Evolutionary conservation across 2,797 vertebrate species (phyloP).

Genomic region (Esox lucius): DNA sequence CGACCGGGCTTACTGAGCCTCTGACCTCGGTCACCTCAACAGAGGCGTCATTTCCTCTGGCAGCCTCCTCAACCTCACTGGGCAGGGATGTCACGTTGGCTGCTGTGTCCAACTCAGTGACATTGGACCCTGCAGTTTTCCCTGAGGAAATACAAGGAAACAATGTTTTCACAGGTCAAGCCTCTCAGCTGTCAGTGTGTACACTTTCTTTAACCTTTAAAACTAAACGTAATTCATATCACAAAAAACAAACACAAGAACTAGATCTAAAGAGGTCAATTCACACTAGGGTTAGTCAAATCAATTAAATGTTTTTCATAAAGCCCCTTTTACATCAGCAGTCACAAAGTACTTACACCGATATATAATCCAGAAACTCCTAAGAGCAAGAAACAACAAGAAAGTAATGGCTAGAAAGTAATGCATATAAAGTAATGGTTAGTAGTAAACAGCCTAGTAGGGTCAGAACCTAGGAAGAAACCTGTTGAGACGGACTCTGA

Average conservation of each 20-base stretch:
- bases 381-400: too few relatives aligned
- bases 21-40: slow-evolving; percentile 38
- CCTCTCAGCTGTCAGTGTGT: neutral
- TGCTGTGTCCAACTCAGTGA: slow-evolving; percentile 48
- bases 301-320: too few relatives aligned
- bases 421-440: too few relatives aligned
- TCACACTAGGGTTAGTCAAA: too few relatives aligned
- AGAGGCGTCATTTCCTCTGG: slow-evolving; percentile 49
- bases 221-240: neutral
- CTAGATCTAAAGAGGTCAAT: neutral
- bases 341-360: too few relatives aligned
- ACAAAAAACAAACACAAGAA: neutral
- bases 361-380: too few relatives aligned
- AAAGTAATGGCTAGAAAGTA: too few relatives aligned
- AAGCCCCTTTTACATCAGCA: too few relatives aligned
- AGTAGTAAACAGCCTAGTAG: too few relatives aligned
- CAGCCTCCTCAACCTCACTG: slow-evolving; percentile 48
- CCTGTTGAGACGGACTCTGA: too few relatives aligned
- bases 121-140: slow-evolving; percentile 51
- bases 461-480: too few relatives aligned
- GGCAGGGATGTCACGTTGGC: slow-evolving; percentile 62
- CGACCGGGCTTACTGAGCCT: slow-evolving; percentile 44
- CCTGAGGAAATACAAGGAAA: slow-evolving; percentile 60
- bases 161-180: neutral
- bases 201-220: neutral